Evolutionary conservation across 2,113 vertebrate species (phyloP).

Genomic region (Ginglymostoma cirratum): DNA sequence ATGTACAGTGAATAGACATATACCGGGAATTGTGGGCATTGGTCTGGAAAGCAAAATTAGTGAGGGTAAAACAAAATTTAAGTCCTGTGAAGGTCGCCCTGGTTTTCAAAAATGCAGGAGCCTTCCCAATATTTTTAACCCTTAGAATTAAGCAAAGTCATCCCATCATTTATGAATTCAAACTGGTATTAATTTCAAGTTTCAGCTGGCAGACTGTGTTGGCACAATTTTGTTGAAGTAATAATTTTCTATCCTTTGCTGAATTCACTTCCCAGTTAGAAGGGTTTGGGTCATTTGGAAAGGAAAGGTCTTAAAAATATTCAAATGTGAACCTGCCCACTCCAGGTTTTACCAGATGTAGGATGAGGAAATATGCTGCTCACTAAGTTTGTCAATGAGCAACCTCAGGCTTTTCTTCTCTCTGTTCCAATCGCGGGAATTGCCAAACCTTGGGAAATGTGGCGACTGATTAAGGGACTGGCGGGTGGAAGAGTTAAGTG

Average conservation of each 20-base stretch:
- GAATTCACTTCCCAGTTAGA: not conserved
- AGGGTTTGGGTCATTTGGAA: not conserved
- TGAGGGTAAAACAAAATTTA: not conserved
- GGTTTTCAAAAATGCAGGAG: not conserved
- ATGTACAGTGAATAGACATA: not conserved
- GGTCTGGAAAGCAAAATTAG: not conserved
- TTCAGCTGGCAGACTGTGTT: too few relatives aligned
- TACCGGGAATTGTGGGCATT: not conserved
- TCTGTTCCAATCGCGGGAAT: not conserved
- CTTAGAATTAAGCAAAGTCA: not conserved
- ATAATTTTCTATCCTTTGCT: not conserved
- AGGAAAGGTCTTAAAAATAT: not conserved
- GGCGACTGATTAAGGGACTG: not conserved
- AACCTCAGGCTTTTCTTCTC: not conserved
- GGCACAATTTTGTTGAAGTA: not conserved
- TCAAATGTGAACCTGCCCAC: not conserved
- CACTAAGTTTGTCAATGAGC: not conserved
- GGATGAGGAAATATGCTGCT: not conserved
- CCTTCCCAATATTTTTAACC: not conserved
- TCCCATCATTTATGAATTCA: not conserved
- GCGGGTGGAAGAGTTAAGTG: not conserved
- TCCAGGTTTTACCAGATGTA: too few relatives aligned
- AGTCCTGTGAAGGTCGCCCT: not conserved
- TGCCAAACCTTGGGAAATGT: not conserved
- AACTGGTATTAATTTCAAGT: not conserved